phyloP scores from a whole-genome alignment of 1,140 invertebrate genomes.

The Drosophila grimshawi region DNA sequence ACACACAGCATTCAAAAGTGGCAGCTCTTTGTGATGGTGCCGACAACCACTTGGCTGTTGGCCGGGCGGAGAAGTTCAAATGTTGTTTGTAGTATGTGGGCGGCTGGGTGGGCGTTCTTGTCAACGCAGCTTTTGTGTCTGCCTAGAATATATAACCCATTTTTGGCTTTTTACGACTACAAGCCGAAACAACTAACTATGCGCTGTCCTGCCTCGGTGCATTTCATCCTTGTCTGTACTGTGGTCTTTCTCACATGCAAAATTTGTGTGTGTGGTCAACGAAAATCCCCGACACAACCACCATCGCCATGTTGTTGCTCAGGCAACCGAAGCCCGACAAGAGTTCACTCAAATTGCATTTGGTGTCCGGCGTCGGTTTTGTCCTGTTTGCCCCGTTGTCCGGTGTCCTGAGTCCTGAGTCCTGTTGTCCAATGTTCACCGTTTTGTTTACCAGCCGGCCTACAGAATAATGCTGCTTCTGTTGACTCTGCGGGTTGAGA shows the following conservation, averaged over 20 bases:
- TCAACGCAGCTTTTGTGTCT: conserved; percentile 80
- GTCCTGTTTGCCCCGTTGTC: conserved; percentile 4
- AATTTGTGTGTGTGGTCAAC: conserved; percentile 58
- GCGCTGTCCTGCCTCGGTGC: conserved; percentile 3
- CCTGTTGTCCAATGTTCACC: conserved; percentile 26
- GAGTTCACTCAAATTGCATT: conserved; percentile 82
- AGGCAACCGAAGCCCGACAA: conserved; percentile 72
- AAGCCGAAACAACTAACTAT: conserved; percentile 63
- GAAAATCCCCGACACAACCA: conserved; percentile 35
- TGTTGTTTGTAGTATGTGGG: conserved; percentile 59
- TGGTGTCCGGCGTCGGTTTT: conserved; percentile 45
- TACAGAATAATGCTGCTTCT: conserved; percentile 41
- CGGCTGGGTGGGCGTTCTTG: conserved; percentile 49
- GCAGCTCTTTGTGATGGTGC: conserved; percentile 37
- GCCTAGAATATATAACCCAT: conserved; percentile 79
- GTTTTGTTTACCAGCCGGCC: conserved; percentile 45
- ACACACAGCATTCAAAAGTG: conserved; percentile 53
- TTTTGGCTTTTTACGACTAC: conserved; percentile 78
- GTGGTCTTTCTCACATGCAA: conserved; percentile 63
- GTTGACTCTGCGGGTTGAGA: neutral
- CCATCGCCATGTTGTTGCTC: conserved; percentile 54
- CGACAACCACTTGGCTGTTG: conserved; percentile 30
- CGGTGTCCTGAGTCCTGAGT: neutral
- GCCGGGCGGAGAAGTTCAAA: conserved; percentile 63
- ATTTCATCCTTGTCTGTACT: conserved; percentile 19